Percentiles rank a stretch among this genome's conserved stretches.
Conservation (phyloP, 2,797 vertebrate species). For the Pangasius sanitwongsei region DNA sequence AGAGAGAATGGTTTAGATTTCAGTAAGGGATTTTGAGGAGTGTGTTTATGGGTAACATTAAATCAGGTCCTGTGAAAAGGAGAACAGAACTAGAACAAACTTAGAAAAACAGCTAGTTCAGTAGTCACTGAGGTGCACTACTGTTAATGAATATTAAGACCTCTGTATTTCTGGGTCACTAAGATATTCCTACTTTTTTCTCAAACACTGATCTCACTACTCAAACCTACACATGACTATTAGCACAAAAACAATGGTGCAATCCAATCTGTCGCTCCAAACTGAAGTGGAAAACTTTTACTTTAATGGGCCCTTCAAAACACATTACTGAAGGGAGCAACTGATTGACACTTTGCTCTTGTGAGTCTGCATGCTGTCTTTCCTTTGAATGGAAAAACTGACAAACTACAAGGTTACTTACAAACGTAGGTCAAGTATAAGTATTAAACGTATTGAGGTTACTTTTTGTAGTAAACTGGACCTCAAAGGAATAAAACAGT, state of each 20-base stretch:
- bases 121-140: background rate
- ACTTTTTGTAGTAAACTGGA: background rate
- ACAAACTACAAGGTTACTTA: background rate
- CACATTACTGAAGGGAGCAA: background rate
- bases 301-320: background rate
- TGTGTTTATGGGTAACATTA: background rate
- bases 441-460: background rate
- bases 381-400: background rate
- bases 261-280: background rate
- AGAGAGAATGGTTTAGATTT: background rate
- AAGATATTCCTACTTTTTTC: background rate
- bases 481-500: background rate
- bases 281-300: constrained; percentile 5
- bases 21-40: background rate
- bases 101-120: background rate
- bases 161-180: background rate
- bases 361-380: background rate
- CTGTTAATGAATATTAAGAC: background rate
- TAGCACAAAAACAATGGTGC: background rate
- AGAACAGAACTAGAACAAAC: background rate
- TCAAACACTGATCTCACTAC: background rate
- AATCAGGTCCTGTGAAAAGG: background rate
- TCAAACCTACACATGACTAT: background rate
- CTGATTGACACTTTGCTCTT: background rate
- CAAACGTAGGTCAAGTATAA: background rate